Evolutionary conservation across 2,797 vertebrate genomes (phyloP).

Genomic region (Lacerta bilineata): DNA sequence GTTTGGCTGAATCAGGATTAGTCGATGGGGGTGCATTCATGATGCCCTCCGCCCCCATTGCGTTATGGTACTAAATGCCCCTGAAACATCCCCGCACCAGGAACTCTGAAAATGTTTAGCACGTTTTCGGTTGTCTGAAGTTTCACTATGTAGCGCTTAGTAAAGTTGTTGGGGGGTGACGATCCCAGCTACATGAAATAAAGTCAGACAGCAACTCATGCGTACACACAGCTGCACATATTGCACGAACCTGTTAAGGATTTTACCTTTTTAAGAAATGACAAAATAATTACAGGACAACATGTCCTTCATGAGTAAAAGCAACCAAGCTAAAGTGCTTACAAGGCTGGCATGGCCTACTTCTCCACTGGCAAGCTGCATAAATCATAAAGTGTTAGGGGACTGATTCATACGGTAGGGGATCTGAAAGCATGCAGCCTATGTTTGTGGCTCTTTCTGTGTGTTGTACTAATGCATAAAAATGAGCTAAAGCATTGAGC

Average conservation of each 20-base stretch:
- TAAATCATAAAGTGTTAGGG: slow-evolving; percentile 79
- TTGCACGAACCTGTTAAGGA: slow-evolving; percentile 76
- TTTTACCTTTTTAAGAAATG: slow-evolving; percentile 82
- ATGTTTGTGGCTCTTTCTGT: slow-evolving; percentile 19
- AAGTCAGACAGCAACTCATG: slow-evolving; percentile 69
- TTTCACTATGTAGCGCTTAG: slow-evolving; percentile 67
- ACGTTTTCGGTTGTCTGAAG: slow-evolving; percentile 68
- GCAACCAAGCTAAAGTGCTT: slow-evolving; percentile 80
- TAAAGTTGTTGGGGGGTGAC: slow-evolving; percentile 62
- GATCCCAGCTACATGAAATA: slow-evolving; percentile 67
- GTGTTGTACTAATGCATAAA: neutral
- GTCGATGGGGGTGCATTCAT: slow-evolving; percentile 62
- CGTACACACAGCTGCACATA: slow-evolving; percentile 55
- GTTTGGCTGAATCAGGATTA: slow-evolving; percentile 33
- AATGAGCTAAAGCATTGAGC: neutral
- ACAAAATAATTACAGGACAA: slow-evolving; percentile 85
- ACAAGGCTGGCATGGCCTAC: slow-evolving; percentile 80
- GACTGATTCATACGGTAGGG: slow-evolving; percentile 61
- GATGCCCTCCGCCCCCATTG: slow-evolving; percentile 38
- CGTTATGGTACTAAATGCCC: slow-evolving; percentile 28
- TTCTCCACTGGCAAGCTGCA: slow-evolving; percentile 79
- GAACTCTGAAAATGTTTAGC: slow-evolving; percentile 67
- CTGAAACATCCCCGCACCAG: slow-evolving; percentile 38
- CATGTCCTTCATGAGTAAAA: slow-evolving; percentile 81
- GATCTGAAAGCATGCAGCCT: slow-evolving; percentile 51